These are phyloP conservation scores for Isichthys henryi DNA, from an alignment of 2,113 vertebrate species.

Conservation along the genomic window DNA sequence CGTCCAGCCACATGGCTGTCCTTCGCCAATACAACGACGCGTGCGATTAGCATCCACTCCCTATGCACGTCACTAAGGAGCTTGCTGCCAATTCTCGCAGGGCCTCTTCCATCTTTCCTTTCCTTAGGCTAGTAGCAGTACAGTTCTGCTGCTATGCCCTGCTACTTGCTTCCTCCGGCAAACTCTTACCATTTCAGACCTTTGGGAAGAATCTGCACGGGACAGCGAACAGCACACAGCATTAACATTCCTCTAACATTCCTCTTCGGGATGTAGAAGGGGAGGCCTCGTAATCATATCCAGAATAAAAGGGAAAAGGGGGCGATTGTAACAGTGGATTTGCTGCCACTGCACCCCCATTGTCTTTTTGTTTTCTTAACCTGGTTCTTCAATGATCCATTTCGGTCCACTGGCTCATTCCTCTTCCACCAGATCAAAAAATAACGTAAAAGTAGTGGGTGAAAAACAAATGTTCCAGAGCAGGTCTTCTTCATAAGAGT, in stretches of 20 bases:
- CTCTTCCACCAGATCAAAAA: not conserved
- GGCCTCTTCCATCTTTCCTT: not conserved
- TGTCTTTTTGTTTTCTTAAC: not conserved
- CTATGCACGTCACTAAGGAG: not conserved
- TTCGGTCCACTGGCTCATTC: slow-evolving; percentile 40
- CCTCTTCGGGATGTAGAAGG: slow-evolving; percentile 45
- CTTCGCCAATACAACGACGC: not conserved
- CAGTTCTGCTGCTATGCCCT: not conserved
- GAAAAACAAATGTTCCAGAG: not conserved
- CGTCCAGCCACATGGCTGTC: not conserved
- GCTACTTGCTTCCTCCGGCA: not conserved
- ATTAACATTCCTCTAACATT: slow-evolving; percentile 43
- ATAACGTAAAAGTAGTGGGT: not conserved
- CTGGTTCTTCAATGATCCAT: not conserved
- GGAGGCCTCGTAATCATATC: slow-evolving; percentile 36
- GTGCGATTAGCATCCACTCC: not conserved
- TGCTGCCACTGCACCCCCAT: not conserved
- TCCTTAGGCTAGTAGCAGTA: slow-evolving; percentile 11
- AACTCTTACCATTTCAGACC: slow-evolving; percentile 20
- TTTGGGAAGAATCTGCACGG: slow-evolving; percentile 37
- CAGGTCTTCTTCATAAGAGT: slow-evolving; percentile 14
- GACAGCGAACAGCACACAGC: slow-evolving; percentile 47
- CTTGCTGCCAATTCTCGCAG: not conserved
- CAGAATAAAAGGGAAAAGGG: slow-evolving; percentile 17
- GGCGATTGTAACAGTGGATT: slow-evolving; percentile 33